Evolutionary conservation across 2,113 vertebrate genomes (phyloP).

Genomic region (Barnardius zonarius): DNA sequence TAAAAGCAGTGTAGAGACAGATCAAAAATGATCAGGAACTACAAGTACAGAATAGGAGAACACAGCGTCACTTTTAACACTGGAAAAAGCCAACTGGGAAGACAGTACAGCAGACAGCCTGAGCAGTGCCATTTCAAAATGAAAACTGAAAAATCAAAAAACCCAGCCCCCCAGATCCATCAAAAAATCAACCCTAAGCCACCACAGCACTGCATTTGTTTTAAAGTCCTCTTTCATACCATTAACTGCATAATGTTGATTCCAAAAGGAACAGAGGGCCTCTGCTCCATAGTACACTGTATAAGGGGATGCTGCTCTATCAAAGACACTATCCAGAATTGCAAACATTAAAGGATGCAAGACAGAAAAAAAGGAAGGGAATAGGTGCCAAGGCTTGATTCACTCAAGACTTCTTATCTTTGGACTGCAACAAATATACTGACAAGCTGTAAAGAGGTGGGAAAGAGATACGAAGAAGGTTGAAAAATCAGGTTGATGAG

Average conservation of each 20-base stretch:
- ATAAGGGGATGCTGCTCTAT: background rate
- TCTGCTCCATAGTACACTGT: background rate
- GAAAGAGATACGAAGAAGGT: background rate
- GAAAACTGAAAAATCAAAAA: background rate
- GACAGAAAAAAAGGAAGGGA: background rate
- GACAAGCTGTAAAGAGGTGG: background rate
- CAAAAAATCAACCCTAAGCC: background rate
- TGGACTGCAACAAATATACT: background rate
- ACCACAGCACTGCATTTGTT: background rate
- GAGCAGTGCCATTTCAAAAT: background rate
- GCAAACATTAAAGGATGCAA: background rate
- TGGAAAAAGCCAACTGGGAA: conserved; percentile 1
- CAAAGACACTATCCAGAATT: background rate
- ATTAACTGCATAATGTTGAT: background rate
- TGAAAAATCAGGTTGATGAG: background rate
- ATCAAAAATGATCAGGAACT: conserved; percentile 26
- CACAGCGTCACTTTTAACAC: background rate
- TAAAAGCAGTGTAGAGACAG: conserved; percentile 6
- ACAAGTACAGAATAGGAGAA: conserved; percentile 19
- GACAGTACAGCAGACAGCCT: background rate
- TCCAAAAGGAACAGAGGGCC: background rate
- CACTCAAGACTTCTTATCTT: background rate
- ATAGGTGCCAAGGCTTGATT: background rate
- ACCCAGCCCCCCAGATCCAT: background rate
- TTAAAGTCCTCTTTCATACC: background rate